Evolutionary conservation across 2,797 vertebrate species (phyloP), one percentile per base, ranked within the genome.

Genomic region (Darevskia nairensis): DNA sequence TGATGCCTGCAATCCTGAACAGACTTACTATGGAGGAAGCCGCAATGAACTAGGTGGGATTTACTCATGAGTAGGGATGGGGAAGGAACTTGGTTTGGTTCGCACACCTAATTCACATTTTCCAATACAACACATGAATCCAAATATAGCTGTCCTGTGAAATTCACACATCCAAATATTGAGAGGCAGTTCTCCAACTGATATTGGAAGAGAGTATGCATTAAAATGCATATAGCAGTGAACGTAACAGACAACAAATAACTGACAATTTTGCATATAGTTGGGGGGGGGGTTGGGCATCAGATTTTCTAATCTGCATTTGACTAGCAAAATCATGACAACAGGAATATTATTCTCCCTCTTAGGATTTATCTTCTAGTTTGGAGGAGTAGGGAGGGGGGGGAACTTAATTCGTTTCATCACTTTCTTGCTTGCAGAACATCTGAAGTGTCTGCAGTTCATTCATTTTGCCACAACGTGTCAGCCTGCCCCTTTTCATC

Each of bases 401-500:
- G 7, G 6, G 0, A 19, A 61, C 46, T 50, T 50, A 13, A 50
- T 50, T 50, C 3, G 3, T 50, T 50, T 23, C 1, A 8, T 23
- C 1, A 5, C 71, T 55, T 44, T 8, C 17, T 7, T 0, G 0
- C 19, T 66, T 8, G 17, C 2, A 74, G 64, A 39, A 21, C 9
- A 39, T 78, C 46, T 32, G 1, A 90, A 94, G 46, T 0, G 0
- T 1, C 21, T 95, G 96, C 87, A 96, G 76, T 97, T 96, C 95
- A 41, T 90, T 61, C 7, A 0, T 0, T 88, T 79, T 84, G 86
- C 96, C 97, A 96, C 96, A 93, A 35, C 0, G 96, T 90, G 97
- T 95, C 97, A 97, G 92, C 13, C 23, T 79, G 8, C 29, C 11
- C 15, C 27, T 29, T 29, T 29, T 29, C n/a, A 69, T 69, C 23